Evolutionary conservation across 35 echinoderm and acorn worm species (phyloP).

Genomic region (Nesometra sesokonis): DNA sequence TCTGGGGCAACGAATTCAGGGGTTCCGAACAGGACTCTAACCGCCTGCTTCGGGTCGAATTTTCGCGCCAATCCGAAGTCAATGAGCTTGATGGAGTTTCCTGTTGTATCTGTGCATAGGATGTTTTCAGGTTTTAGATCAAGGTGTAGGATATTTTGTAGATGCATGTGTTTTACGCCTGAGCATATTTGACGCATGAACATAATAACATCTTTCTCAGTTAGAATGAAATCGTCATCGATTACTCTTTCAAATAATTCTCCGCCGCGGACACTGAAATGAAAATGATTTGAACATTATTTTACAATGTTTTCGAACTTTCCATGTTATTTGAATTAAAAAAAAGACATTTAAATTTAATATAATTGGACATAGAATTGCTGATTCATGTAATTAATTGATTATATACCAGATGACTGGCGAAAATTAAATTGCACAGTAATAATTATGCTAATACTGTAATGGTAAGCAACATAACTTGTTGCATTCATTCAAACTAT

Average conservation of each 20-base stretch:
- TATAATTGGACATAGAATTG: too few relatives aligned
- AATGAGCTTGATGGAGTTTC: conserved; percentile 86
- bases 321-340: too few relatives aligned
- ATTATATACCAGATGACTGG: too few relatives aligned
- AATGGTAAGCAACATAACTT: too few relatives aligned
- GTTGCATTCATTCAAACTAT: too few relatives aligned
- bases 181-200: conserved; percentile 93
- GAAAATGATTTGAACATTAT: neutral
- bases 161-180: conserved; percentile 89
- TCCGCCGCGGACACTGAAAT: conserved; percentile 56
- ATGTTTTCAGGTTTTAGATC: conserved; percentile 99
- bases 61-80: conserved; percentile 90
- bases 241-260: conserved; percentile 93
- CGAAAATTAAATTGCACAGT: too few relatives aligned
- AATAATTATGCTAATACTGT: too few relatives aligned
- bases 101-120: conserved; percentile 63
- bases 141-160: conserved; percentile 64
- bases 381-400: too few relatives aligned
- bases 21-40: conserved; percentile 92
- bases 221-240: conserved; percentile 85
- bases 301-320: too few relatives aligned
- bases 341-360: too few relatives aligned
- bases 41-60: conserved; percentile 43
- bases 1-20: conserved; percentile 97
- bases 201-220: conserved; percentile 86